Conservation (phyloP, 2,113 vertebrate genomes). For the Crotalus tigris region DNA sequence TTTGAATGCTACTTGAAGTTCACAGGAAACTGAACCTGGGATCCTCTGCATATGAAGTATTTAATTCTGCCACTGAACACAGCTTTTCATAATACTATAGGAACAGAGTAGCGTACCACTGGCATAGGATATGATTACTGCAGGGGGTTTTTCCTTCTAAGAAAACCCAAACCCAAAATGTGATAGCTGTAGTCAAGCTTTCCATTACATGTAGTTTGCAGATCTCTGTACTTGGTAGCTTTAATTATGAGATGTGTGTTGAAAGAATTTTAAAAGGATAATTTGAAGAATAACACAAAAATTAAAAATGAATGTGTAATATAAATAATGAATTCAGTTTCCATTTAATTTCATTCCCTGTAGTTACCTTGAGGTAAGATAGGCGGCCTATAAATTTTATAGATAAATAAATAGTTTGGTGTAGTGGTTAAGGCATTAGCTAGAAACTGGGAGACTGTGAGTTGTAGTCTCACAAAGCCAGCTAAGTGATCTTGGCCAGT, state of each 20-base stretch:
- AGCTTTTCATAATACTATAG: not conserved
- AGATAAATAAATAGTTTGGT: not conserved
- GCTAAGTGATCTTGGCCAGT: not conserved
- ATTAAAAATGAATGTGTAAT: not conserved
- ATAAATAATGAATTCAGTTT: not conserved
- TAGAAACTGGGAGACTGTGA: not conserved
- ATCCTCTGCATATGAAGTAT: not conserved
- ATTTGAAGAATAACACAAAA: not conserved
- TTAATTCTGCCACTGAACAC: not conserved
- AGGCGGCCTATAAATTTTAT: not conserved
- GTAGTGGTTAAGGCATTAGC: not conserved
- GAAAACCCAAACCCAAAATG: not conserved
- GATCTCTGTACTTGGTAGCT: not conserved
- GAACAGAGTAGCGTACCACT: not conserved
- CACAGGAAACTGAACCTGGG: not conserved
- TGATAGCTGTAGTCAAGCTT: not conserved
- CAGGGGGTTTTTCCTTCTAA: not conserved
- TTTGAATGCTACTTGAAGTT: not conserved
- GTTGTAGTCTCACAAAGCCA: not conserved
- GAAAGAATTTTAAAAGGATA: not conserved
- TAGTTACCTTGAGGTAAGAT: not conserved
- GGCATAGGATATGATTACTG: not conserved
- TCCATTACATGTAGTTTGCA: not conserved
- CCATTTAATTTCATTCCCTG: not conserved
- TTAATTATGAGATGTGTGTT: not conserved